phyloP scores from a whole-genome alignment of 2,113 vertebrate genomes.

The Pardalotus punctatus region DNA sequence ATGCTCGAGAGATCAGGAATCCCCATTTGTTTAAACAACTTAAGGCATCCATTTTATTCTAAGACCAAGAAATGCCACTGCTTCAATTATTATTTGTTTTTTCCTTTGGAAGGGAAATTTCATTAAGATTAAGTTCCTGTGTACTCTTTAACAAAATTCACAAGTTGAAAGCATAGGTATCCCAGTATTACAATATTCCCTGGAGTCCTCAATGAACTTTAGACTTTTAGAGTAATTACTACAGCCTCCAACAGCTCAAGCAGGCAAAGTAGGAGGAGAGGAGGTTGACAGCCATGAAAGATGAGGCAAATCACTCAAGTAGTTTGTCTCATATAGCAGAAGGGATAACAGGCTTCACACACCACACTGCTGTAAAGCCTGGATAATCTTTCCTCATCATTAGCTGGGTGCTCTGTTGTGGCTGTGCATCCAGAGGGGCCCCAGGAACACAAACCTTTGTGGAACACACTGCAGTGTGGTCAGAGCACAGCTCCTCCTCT shows the following conservation, averaged over 20 bases:
- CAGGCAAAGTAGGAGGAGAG: not conserved
- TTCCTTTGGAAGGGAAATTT: not conserved
- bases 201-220: not conserved
- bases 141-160: not conserved
- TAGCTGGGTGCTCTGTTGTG: not conserved
- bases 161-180: not conserved
- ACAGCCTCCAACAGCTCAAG: not conserved
- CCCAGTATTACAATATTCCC: not conserved
- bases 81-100: not conserved
- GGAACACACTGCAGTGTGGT: conserved; percentile 75
- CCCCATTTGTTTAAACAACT: not conserved
- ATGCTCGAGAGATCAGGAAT: not conserved
- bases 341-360: not conserved
- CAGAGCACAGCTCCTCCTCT: conserved; percentile 62
- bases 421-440: not conserved
- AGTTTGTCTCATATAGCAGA: not conserved
- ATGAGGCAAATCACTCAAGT: not conserved
- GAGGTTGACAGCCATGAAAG: not conserved
- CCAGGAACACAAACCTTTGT: conserved; percentile 72
- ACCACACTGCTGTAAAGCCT: not conserved
- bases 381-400: not conserved
- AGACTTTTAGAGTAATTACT: not conserved
- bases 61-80: not conserved
- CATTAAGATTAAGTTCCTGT: not conserved
- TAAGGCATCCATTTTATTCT: not conserved